Evolutionary conservation across 2,888 invertebrate genomes (phyloP), one percentile per base, ranked within the genome.

Genomic region (Xiphydria camelus): DNA sequence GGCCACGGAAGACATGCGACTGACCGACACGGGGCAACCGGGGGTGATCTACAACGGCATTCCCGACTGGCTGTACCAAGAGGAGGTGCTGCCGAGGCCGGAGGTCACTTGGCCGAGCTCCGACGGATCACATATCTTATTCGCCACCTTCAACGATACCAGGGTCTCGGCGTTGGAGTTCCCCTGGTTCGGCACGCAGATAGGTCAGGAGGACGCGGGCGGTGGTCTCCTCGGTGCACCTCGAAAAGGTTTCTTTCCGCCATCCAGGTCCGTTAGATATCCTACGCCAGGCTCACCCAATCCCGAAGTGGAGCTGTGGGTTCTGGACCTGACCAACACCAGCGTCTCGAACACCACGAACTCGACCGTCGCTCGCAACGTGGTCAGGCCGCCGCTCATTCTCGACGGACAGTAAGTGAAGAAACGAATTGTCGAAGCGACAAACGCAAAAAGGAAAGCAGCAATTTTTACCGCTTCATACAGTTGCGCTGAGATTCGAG

Each of bases 31-130:
- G 38, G 91, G 91, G 21, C 77, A 82, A 56, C 86, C 89, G n/a
- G 89, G 89, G 45, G 78, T 86, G 44, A 80, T 95, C 45, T 94
- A 91, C 79, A 95, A 96, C 75, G 96, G 95, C 41, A 85, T 96
- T 21, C 90, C 95, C 12, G 96, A 97, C 76, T 97, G 96, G 95
- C 79, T 97, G 19, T 97, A 97, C 78, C 96, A 96, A 85, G 94
- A 95, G 83, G 94, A 95, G 79, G 87, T 95, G 68, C 81, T 94
- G 67, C 85, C 86, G 57, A 81, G 82, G 55, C 87, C 85, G 45
- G 85, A 90, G 68, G 94, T 94, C 35, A 79, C 91, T 60, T 97
- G 96, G 96, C 91, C 87, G 0, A 75, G 86, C 43, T 79, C 82
- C 12, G 89, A 91, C 73, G 94, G 94, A 38, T 82, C 85, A 25